Evolutionary conservation across 2,797 vertebrate species (phyloP).

Genomic region (Sciurus vulgaris): DNA sequence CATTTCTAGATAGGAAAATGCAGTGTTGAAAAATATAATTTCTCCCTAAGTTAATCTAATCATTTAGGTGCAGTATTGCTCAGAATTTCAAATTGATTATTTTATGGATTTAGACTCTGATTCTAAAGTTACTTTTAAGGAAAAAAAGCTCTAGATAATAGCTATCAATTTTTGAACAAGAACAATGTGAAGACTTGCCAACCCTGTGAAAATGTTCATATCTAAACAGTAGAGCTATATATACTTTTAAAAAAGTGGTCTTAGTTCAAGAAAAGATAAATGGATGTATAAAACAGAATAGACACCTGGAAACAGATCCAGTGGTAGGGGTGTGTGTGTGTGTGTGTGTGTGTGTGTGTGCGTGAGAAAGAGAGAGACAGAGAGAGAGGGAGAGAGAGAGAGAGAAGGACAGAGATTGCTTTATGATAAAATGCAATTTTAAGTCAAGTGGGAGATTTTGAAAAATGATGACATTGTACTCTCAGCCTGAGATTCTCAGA

Average conservation of each 20-base stretch:
- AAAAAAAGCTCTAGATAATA: not conserved
- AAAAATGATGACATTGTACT: slow-evolving; percentile 18
- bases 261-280: not conserved
- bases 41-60: not conserved
- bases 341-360: too few species aligned
- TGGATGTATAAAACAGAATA: not conserved
- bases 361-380: too few species aligned
- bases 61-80: not conserved
- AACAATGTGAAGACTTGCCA: not conserved
- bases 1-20: not conserved
- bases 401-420: not conserved
- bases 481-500: not conserved
- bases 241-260: not conserved
- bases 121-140: not conserved
- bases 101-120: slow-evolving; percentile 1
- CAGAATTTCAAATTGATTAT: not conserved
- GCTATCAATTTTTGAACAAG: slow-evolving; percentile 18
- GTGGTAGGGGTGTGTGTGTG: not conserved
- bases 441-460: not conserved
- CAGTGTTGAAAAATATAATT: not conserved
- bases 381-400: too few species aligned
- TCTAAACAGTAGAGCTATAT: not conserved
- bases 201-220: not conserved
- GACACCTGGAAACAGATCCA: not conserved
- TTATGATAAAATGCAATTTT: slow-evolving; percentile 2